Conservation (phyloP, 1,140 invertebrate species). For the fruit fly (Drosophila melanogaster) region DNA sequence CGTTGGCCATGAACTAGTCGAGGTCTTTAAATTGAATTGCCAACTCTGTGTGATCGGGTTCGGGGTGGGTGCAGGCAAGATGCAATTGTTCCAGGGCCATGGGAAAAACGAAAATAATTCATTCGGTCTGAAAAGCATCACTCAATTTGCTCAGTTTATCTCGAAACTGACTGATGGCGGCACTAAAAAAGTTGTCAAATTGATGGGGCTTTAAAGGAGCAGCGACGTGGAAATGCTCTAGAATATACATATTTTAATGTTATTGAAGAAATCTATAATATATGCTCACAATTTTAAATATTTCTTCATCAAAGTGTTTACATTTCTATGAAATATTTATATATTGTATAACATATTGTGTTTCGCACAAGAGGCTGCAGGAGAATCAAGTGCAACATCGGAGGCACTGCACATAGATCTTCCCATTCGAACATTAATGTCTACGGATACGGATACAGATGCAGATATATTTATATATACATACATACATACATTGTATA, state of each 20-base stretch:
- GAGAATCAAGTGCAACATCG: background rate
- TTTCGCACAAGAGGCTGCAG: background rate
- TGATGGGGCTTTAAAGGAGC: background rate
- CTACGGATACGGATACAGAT: constrained; percentile 16
- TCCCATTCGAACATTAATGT: background rate
- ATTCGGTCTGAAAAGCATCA: constrained; percentile 33
- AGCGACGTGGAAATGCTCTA: constrained; percentile 26
- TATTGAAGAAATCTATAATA: background rate
- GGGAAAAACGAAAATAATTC: constrained; percentile 1
- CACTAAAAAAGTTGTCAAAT: constrained; percentile 46
- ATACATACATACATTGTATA: constrained; percentile 7
- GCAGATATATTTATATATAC: background rate
- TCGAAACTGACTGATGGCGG: constrained; percentile 20
- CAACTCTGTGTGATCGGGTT: constrained; percentile 20
- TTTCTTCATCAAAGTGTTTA: no score
- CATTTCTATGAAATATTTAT: no score
- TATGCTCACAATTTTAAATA: background rate
- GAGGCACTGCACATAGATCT: constrained; percentile 7
- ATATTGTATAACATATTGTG: no score
- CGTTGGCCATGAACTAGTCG: constrained; percentile 28
- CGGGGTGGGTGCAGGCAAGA: background rate
- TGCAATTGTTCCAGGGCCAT: constrained; percentile 7
- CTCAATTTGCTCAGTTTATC: constrained; percentile 61
- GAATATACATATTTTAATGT: background rate
- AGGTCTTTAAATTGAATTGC: constrained; percentile 46